phyloP scores from a whole-genome alignment of 2,113 vertebrate genomes.

The Trochalopteron elliotii region DNA sequence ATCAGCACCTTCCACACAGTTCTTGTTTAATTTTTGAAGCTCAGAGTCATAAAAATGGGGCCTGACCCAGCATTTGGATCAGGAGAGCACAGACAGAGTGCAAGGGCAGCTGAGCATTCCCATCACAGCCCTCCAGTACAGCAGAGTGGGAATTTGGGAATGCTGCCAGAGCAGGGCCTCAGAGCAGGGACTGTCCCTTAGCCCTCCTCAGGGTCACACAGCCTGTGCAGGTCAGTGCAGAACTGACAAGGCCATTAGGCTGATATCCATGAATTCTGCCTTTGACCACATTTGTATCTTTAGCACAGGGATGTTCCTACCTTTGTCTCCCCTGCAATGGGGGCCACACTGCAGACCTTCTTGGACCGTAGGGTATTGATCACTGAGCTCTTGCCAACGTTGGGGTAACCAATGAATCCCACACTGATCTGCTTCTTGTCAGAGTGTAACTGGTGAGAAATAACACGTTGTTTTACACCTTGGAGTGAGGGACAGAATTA shows the following conservation, averaged over 20 bases:
- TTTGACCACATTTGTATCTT: not conserved
- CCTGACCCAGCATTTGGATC: not conserved
- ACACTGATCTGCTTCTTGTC: constrained; percentile 99
- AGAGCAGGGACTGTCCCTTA: not conserved
- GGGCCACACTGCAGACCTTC: constrained; percentile 97
- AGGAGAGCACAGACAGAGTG: not conserved
- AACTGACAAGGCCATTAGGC: not conserved
- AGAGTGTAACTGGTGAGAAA: constrained; percentile 84
- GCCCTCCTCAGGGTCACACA: not conserved
- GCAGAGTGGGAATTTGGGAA: not conserved
- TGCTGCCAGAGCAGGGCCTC: not conserved
- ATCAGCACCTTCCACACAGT: too few relatives aligned
- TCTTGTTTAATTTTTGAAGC: not conserved
- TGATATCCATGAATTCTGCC: not conserved
- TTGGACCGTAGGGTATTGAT: constrained; percentile 96
- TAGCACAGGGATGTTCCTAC: constrained; percentile 52
- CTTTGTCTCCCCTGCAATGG: constrained; percentile 97
- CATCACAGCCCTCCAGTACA: not conserved
- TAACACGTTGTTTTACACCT: not conserved
- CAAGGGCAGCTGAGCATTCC: not conserved
- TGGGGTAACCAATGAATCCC: constrained; percentile 98
- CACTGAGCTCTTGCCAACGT: constrained; percentile 97
- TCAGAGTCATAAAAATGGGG: not conserved
- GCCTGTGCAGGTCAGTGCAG: not conserved
- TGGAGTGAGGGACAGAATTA: not conserved